Base-by-base conservation (phyloP, 1,140 invertebrate genomes). In the Lordiphosa mommai region DNA sequence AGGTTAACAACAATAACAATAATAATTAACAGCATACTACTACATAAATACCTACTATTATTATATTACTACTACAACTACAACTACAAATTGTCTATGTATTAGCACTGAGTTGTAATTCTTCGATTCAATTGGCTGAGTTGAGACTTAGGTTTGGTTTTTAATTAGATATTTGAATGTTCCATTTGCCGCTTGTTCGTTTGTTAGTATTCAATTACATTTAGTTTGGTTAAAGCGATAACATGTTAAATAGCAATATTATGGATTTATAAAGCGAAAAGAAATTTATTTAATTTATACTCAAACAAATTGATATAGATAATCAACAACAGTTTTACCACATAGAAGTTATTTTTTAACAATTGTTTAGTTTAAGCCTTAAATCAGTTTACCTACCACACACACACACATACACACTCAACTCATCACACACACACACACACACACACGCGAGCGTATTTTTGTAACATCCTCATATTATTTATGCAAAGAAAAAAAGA, bases 1-100 rank as follows among this genome's bases (percentile, higher is more conserved):
- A 66, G 52, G 72, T 71, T 71, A 77, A 80, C 76, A 80, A 74
- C 66, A 73, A 34, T 74, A 82, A 80, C 65, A 80, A 74, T 70
- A 80, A 74, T 70, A 76, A 74, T 74, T 74, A 74, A 80, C 65
- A 70, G 56, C 63, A 61, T 61, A 80, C 53, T 61, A 82, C 46
- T 51, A 79, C 55, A 55, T 44, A 23, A 44, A 58, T 47, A 72
- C 66, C 23, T 71, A 68, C 65, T 59, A 80, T 47, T 48, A 44
- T 47, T 47, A 13, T 38, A 64, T 43, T 58, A 30, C 49, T 34
- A 61, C 58, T 38, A 63, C 49, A 47, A 72, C 61, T 61, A 53
- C 33, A 50, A 61, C 23, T 27, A 27, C 23, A 7, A 64, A 52
- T 52, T 60, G 40, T 64, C 52, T 48, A 65, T 55, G 73, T 72